A percentile compares a stretch with the other conserved stretches of the same genome.
phyloP scores from a whole-genome alignment of 2,888 invertebrate species.

The Listrodromus nycthemerus region DNA sequence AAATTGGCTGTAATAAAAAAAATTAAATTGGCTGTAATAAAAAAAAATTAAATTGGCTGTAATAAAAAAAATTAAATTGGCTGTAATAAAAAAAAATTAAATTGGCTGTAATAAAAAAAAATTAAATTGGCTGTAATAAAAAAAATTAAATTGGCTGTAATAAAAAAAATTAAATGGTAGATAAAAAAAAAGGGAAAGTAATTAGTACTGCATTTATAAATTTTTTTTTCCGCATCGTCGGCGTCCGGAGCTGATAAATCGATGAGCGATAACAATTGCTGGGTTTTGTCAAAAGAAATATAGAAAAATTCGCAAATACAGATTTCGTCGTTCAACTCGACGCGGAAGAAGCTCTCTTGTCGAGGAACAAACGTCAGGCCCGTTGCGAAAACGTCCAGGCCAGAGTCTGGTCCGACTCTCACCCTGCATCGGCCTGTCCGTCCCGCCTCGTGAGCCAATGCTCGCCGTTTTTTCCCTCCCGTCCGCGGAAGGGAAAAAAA shows the following conservation, averaged over 20 bases:
- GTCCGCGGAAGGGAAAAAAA: constrained; percentile 41
- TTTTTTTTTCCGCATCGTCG: not conserved
- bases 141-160: too few relatives aligned
- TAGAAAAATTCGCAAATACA: not conserved
- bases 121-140: too few relatives aligned
- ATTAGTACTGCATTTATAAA: too few relatives aligned
- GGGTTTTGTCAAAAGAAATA: not conserved
- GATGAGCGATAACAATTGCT: not conserved
- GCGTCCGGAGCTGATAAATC: not conserved
- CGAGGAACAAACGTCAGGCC: constrained; percentile 36
- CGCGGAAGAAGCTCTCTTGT: constrained; percentile 44
- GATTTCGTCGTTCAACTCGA: constrained; percentile 64
- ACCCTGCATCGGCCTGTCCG: constrained; percentile 33
- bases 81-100: too few relatives aligned
- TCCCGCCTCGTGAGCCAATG: constrained; percentile 43
- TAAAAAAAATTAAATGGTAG: too few relatives aligned
- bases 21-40: too few relatives aligned
- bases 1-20: too few relatives aligned
- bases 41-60: too few relatives aligned
- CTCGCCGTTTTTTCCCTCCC: constrained; percentile 52
- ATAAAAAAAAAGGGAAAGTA: too few relatives aligned
- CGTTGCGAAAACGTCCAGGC: constrained; percentile 13
- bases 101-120: too few relatives aligned
- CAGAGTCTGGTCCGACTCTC: constrained; percentile 12
- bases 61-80: too few relatives aligned